Conservation (phyloP, 2,797 vertebrate genomes). For the Cynopterus sphinx region DNA sequence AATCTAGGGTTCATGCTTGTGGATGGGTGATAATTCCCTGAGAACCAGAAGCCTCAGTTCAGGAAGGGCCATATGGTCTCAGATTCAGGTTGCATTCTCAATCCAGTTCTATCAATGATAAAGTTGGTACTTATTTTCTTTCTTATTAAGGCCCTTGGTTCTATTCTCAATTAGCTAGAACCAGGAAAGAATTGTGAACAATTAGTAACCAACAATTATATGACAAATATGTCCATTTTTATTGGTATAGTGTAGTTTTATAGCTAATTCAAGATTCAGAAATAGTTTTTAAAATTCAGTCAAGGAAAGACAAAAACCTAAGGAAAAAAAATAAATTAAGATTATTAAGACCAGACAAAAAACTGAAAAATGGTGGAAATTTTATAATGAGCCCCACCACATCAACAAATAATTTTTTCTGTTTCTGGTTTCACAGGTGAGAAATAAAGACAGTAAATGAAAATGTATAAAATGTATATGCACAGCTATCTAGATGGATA, state of each 20-base stretch:
- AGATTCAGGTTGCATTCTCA: background rate
- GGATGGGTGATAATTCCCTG: background rate
- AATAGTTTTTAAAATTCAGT: background rate
- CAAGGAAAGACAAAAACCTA: background rate
- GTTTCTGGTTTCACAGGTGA: background rate
- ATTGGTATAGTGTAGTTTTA: background rate
- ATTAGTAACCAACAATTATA: background rate
- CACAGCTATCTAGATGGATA: background rate
- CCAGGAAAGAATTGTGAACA: background rate
- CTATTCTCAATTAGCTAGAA: background rate
- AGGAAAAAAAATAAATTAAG: background rate
- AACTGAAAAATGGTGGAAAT: background rate
- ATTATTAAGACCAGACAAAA: background rate
- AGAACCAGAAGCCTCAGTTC: background rate
- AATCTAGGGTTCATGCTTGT: background rate
- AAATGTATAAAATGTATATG: background rate
- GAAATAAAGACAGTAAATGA: background rate
- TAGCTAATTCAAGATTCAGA: background rate
- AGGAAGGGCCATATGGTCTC: background rate
- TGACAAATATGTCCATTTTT: background rate
- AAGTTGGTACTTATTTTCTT: background rate
- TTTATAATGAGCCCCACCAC: background rate
- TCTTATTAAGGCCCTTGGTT: background rate
- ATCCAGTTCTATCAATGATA: background rate
- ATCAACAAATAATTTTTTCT: background rate